phyloP scores from a whole-genome alignment of 2,888 invertebrate species.

The Ferdinandea cuprea region DNA sequence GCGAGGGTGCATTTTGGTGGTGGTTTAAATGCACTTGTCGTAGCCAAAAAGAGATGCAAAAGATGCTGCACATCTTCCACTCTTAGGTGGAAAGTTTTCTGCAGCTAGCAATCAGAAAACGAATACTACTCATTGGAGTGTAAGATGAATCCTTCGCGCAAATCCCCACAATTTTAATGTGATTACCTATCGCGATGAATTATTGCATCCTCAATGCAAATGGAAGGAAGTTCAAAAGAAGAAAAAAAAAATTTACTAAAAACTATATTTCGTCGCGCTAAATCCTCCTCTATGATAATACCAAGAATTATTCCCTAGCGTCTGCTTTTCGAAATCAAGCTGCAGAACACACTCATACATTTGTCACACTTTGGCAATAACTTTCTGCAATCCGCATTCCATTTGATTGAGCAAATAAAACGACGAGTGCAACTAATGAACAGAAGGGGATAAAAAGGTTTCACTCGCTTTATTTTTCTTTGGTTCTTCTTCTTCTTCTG shows the following conservation, averaged over 20 bases:
- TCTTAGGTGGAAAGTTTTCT: constrained; percentile 26
- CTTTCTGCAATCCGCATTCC: constrained; percentile 65
- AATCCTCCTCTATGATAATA: constrained; percentile 63
- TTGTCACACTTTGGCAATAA: constrained; percentile 68
- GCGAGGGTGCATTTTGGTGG: neutral
- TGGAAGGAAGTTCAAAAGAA: constrained; percentile 23
- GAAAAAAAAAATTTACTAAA: neutral
- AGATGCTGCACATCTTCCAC: constrained; percentile 10
- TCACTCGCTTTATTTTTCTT: constrained; percentile 2
- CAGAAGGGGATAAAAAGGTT: constrained; percentile 11
- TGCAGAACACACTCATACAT: constrained; percentile 35
- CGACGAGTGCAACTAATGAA: constrained; percentile 1
- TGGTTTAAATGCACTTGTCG: neutral
- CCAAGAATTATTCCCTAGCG: constrained; percentile 47
- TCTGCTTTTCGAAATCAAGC: constrained; percentile 22
- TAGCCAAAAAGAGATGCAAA: neutral
- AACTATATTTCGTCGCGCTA: neutral
- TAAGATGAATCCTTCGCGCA: constrained; percentile 16
- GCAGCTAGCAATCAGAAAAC: constrained; percentile 4
- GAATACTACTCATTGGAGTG: neutral
- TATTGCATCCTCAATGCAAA: constrained; percentile 69
- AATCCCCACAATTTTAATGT: constrained; percentile 66
- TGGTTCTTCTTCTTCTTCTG: neutral
- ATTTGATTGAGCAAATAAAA: constrained; percentile 69
- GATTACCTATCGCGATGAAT: constrained; percentile 66